Conservation (phyloP, 2,797 vertebrate species). For the Potorous gilbertii region DNA sequence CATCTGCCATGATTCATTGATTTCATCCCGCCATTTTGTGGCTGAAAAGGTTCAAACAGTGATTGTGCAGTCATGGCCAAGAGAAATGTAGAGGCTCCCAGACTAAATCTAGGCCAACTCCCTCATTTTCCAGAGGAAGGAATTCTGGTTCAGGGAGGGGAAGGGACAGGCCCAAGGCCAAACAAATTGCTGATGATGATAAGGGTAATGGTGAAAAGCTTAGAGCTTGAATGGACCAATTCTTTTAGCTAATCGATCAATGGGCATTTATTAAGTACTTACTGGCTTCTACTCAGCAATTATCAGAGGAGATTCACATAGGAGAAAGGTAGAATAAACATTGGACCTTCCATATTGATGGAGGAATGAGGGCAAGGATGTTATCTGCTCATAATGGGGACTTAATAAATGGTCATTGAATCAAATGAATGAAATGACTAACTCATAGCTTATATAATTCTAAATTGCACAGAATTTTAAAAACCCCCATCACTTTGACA, state of each 20-base stretch:
- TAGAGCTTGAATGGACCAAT: background rate
- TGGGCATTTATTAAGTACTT: background rate
- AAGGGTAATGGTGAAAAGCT: background rate
- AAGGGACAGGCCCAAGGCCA: background rate
- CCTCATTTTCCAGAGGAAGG: background rate
- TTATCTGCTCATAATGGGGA: background rate
- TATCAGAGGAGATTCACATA: slow-evolving; percentile 48
- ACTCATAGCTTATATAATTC: background rate
- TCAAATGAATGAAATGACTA: background rate
- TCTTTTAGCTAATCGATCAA: background rate
- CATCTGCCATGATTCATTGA: slow-evolving; percentile 4
- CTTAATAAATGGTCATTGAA: background rate
- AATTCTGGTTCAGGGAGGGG: background rate
- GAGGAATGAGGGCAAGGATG: background rate
- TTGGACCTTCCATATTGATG: background rate
- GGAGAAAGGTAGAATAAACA: slow-evolving; percentile 18
- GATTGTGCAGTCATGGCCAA: slow-evolving; percentile 18
- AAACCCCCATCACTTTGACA: background rate
- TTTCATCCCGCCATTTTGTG: slow-evolving; percentile 51
- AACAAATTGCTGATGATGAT: background rate
- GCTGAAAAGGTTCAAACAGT: slow-evolving; percentile 48
- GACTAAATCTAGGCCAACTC: background rate
- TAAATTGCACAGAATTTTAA: background rate
- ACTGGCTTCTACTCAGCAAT: slow-evolving; percentile 32
- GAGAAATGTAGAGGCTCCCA: slow-evolving; percentile 25